phyloP scores from a whole-genome alignment of 2,113 vertebrate genomes.

The Notothenia coriiceps region DNA sequence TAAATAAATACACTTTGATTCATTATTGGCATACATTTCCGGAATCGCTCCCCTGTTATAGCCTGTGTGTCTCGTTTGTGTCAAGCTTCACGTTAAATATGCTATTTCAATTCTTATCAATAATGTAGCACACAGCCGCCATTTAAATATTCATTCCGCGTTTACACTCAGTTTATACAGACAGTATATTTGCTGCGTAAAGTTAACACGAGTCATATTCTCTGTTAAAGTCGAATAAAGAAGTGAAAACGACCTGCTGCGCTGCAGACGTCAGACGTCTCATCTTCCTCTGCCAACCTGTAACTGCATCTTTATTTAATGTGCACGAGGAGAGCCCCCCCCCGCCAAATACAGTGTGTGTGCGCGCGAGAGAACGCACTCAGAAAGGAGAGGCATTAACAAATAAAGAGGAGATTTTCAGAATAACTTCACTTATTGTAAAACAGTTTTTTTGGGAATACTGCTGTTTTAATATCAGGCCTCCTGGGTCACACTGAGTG shows the following conservation, averaged over 20 bases:
- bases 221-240: slow-evolving; percentile 12
- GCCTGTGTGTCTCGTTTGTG: slow-evolving; percentile 38
- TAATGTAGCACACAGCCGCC: slow-evolving; percentile 59
- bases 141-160: slow-evolving; percentile 71
- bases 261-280: background rate
- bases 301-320: slow-evolving; percentile 46
- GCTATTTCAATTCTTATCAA: slow-evolving; percentile 68
- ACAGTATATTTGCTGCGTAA: slow-evolving; percentile 22
- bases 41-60: background rate
- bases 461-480: background rate
- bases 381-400: background rate
- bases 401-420: background rate
- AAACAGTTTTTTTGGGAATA: no score
- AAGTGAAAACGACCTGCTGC: no score
- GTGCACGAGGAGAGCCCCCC: background rate
- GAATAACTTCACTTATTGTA: background rate
- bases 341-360: background rate
- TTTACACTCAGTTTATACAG: slow-evolving; percentile 48
- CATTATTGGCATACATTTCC: slow-evolving; percentile 6
- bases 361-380: background rate
- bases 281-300: slow-evolving; percentile 18
- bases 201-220: slow-evolving; percentile 39
- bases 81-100: slow-evolving; percentile 62
- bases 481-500: background rate
- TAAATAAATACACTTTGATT: slow-evolving; percentile 29